A percentile compares a stretch with the other conserved stretches of the same genome.
Conservation (phyloP, 2,797 vertebrate species). For the Manis pentadactyla region DNA sequence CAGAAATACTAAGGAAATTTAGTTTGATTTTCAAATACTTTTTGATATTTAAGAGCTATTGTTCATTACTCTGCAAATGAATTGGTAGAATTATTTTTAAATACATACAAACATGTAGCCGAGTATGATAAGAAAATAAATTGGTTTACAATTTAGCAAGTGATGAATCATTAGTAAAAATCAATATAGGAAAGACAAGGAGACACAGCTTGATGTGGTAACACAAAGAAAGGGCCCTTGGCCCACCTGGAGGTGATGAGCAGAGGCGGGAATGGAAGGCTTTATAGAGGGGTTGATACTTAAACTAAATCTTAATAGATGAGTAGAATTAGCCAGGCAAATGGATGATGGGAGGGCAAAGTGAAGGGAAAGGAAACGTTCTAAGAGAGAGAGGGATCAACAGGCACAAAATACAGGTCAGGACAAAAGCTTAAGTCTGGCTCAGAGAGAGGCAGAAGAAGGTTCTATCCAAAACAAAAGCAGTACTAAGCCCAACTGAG, state of each 20-base stretch:
- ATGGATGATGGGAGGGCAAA: neutral
- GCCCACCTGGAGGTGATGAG: neutral
- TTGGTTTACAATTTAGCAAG: neutral
- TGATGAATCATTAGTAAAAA: neutral
- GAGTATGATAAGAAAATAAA: neutral
- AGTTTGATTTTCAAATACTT: neutral
- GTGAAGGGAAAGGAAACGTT: neutral
- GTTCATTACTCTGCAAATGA: neutral
- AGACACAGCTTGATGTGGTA: too few relatives aligned
- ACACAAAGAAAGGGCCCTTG: neutral
- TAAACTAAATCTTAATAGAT: neutral
- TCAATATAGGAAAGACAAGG: neutral
- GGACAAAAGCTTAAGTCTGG: neutral
- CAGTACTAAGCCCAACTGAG: neutral
- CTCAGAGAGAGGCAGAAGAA: neutral
- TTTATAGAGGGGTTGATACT: neutral
- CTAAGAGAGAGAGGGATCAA: neutral
- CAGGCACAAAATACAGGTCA: neutral
- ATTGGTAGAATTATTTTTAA: neutral
- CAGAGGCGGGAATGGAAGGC: neutral
- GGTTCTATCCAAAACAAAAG: neutral
- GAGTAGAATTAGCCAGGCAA: neutral
- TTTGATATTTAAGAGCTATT: neutral
- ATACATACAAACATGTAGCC: neutral
- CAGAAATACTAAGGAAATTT: neutral